Conservation (phyloP, 2,888 invertebrate genomes). For the Leptothorax acervorum region DNA sequence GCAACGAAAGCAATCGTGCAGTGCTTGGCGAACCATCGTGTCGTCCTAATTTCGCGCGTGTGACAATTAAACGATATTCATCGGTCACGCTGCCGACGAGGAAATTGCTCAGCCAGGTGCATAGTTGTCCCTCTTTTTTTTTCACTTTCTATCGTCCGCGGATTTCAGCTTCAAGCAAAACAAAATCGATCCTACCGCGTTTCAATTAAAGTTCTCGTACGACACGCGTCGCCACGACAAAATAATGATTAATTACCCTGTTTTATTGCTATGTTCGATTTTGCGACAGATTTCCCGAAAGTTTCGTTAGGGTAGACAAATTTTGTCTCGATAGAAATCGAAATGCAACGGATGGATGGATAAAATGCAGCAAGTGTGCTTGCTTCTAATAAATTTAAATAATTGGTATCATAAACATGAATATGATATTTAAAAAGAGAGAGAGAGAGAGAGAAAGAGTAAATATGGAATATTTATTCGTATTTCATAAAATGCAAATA, state of each 20-base stretch:
- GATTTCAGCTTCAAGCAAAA: slow-evolving; percentile 54
- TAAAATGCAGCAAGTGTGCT: neutral
- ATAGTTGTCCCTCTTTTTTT: slow-evolving; percentile 44
- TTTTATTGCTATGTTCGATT: slow-evolving; percentile 31
- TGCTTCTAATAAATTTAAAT: neutral
- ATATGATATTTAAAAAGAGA: neutral
- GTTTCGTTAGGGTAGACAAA: neutral
- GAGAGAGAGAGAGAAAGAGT: too few relatives aligned
- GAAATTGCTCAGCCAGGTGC: slow-evolving; percentile 75
- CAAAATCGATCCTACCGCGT: slow-evolving; percentile 67
- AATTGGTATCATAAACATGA: neutral
- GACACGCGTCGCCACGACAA: slow-evolving; percentile 21
- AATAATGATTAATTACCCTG: slow-evolving; percentile 41
- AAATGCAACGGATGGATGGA: neutral
- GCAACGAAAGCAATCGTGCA: slow-evolving; percentile 74
- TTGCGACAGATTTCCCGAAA: slow-evolving; percentile 1
- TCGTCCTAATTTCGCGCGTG: slow-evolving; percentile 78
- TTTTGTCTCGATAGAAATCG: neutral
- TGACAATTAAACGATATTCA: slow-evolving; percentile 80
- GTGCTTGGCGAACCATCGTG: slow-evolving; percentile 57
- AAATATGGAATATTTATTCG: neutral
- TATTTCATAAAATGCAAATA: neutral
- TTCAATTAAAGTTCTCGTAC: slow-evolving; percentile 68
- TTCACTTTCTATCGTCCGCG: slow-evolving; percentile 29
- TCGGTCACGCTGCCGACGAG: slow-evolving; percentile 65